These are phyloP conservation scores for Orthochromis malagaraziensis DNA, from an alignment of 2,113 vertebrate genomes.

Conservation along the genomic window DNA sequence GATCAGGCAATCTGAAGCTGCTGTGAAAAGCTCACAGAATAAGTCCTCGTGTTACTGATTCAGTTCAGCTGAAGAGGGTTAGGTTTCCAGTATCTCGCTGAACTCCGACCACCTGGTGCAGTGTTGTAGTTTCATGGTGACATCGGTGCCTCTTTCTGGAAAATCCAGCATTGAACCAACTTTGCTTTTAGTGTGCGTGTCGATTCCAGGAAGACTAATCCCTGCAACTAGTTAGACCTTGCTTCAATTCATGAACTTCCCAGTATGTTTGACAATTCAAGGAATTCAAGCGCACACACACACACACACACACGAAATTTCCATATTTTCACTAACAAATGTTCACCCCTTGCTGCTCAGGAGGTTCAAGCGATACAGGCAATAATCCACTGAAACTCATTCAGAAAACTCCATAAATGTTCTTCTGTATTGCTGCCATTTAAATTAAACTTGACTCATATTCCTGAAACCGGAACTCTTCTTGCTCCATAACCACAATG, in stretches of 20 bases:
- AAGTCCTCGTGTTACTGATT: neutral
- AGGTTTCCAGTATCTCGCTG: neutral
- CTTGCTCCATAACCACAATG: neutral
- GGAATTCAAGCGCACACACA: neutral
- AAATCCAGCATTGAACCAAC: neutral
- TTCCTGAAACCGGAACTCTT: neutral
- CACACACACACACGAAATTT: fast-evolving
- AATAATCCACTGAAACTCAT: neutral
- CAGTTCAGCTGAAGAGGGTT: neutral
- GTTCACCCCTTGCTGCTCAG: neutral
- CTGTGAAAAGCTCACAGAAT: neutral
- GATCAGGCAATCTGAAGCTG: neutral
- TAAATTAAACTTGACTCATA: neutral
- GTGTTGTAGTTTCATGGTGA: neutral
- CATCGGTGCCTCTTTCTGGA: neutral
- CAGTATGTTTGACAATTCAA: neutral
- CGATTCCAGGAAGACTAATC: neutral
- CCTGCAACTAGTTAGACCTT: neutral
- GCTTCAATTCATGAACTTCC: neutral
- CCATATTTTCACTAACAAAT: neutral
- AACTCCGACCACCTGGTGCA: neutral
- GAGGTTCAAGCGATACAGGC: neutral
- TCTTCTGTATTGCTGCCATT: neutral
- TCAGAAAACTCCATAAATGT: neutral
- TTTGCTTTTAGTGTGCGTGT: neutral